Percentiles rank a stretch among this genome's conserved stretches.
Conservation (phyloP, 2,113 vertebrate genomes). For the Todiramphus chloris region DNA sequence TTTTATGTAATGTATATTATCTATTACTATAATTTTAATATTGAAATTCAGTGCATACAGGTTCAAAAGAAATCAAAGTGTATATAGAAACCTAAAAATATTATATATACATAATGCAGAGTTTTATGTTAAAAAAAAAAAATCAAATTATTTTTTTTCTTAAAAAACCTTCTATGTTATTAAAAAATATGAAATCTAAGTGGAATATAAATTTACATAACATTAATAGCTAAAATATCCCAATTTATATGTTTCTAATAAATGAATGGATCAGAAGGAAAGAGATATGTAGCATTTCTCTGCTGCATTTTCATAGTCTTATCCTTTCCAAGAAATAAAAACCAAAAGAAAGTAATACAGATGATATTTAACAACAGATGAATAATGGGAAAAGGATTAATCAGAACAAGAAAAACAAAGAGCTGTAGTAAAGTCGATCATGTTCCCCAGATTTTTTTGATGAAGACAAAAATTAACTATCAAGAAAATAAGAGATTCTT, state of each 20-base stretch:
- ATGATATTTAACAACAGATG: background rate
- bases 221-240: background rate
- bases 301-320: background rate
- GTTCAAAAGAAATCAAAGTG: background rate
- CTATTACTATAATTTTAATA: background rate
- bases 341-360: background rate
- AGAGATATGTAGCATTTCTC: background rate
- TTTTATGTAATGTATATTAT: background rate
- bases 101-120: background rate
- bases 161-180: background rate
- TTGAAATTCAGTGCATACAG: background rate
- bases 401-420: background rate
- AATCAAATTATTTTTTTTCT: background rate
- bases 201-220: background rate
- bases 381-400: background rate
- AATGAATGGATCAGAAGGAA: background rate
- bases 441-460: background rate
- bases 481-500: background rate
- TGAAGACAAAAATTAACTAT: background rate
- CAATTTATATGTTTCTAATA: background rate
- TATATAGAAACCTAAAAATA: background rate
- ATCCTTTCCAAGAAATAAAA: background rate
- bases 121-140: background rate
- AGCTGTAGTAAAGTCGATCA: background rate
- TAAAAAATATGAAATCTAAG: background rate